Percentiles rank a stretch among this genome's conserved stretches.
Evolutionary conservation across 1,140 invertebrate species (phyloP).

Genomic region (Penaeus chinensis): DNA sequence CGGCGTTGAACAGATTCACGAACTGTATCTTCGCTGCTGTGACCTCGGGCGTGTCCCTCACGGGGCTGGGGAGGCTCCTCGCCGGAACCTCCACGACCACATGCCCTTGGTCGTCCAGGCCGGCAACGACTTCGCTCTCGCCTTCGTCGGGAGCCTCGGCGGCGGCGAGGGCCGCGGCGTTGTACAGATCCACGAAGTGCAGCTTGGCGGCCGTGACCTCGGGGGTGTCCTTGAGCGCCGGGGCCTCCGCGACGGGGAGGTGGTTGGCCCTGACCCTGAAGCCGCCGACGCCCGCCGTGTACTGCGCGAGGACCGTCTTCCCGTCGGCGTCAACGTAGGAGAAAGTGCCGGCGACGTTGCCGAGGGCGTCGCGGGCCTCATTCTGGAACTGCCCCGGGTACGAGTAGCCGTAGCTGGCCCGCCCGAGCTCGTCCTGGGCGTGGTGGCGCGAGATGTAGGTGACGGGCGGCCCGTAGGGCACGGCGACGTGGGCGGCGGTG

Average conservation of each 20-base stretch:
- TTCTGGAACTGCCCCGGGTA: constrained; percentile 26
- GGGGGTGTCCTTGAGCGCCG: not conserved
- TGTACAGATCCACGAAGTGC: not conserved
- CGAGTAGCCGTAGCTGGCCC: constrained; percentile 9
- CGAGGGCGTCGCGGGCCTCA: constrained; percentile 25
- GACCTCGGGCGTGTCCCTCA: not conserved
- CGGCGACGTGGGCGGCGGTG: not conserved
- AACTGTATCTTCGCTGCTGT: not conserved
- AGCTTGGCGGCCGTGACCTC: constrained; percentile 8
- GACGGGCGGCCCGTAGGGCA: not conserved
- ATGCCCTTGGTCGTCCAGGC: no score
- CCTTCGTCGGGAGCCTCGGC: not conserved
- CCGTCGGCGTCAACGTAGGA: constrained; percentile 15
- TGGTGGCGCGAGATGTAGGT: constrained; percentile 23
- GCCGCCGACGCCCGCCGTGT: constrained; percentile 7
- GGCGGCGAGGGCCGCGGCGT: constrained; percentile 4
- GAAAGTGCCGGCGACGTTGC: constrained; percentile 30
- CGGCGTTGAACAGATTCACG: no score
- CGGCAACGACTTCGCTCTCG: no score
- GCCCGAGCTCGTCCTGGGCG: constrained; percentile 24
- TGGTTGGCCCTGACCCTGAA: no score
- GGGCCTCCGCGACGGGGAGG: no score
- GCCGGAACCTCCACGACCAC: not conserved
- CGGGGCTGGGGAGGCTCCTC: not conserved
- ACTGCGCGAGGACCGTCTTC: not conserved